Base-by-base conservation (phyloP, 1,140 invertebrate species). In the Apis cerana region DNA sequence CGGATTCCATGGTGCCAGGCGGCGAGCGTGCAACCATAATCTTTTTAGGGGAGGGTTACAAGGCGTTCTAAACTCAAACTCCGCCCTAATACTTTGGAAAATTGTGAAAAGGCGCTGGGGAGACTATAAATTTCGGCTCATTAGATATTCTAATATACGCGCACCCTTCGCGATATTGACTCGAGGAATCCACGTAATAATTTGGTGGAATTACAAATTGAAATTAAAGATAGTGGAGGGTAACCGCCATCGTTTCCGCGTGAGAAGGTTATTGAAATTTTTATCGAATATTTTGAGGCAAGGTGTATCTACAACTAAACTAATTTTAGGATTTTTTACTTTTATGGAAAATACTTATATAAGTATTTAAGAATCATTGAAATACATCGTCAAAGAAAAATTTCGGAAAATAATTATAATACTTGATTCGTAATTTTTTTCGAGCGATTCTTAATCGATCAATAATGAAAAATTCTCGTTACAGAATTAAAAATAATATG, bases 1-100 rank as follows among this genome's bases (percentile, higher is more conserved):
- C 23, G 62, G 86, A 59, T 83, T 90, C 85, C 88, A 84, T 79
- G 84, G 84, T 62, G 71, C 64, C 61, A 80, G 87, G 62, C 87
- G 87, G 86, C 88, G 85, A 87, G 83, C 82, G 80, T 74, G 77
- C 76, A 77, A 82, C 52, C 84, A 77, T 86, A 81, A 86, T 77
- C 80, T 77, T 77, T 85, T 85, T 74, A 67, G 76, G 77, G 74
- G 81, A 69, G 78, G 62, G 52, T 69, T 74, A 10, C 85, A 52
- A 77, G 84, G 64, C 52, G 43, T 69, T 48, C 21, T 75, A 58
- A 52, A 52, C 13, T 69, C 11, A 84, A 83, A 89, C 85, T 82
- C 85, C 86, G 87, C 88, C 86, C 87, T 79, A 58, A 70, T 58
- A 58, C 58, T 72, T 68, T 58, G 52, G 23, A 62, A 87, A 80